Evolutionary conservation across 1,140 invertebrate species (phyloP), one percentile per base, ranked within the genome.

Genomic region (Aethina tumida): DNA sequence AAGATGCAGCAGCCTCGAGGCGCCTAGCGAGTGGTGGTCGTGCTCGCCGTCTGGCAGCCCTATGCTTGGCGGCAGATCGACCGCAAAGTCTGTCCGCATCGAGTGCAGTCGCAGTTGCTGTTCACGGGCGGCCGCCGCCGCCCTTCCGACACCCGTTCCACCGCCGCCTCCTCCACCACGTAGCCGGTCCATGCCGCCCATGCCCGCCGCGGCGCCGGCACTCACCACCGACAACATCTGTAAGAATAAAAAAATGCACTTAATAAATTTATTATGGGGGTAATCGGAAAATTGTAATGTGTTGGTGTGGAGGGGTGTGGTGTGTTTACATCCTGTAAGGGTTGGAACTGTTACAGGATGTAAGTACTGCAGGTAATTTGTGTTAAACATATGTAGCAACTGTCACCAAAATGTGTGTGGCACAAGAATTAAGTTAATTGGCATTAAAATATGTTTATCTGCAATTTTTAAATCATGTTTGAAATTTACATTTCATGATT

Each of bases 21-120:
- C 40, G 2, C 32, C 32, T 7, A 21, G 28, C 15, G 39, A 39
- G 19, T 34, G 33, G 66, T 65, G 50, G 75, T 77, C n/a, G 73
- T 73, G 18, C 56, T 81, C 79, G 31, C 78, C 78, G 59, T 81
- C 78, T 16, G 79, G 79, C 53, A 80, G 65, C 38, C 73, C 65
- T 47, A 81, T 72, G 46, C 71, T 70, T 38, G 77, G 77, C 37
- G 79, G 79, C 45, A 79, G 61, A 51, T 76, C 74, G 50, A 80
- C 63, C 42, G 71, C 68, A 42, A 75, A 64, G 57, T 79, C 75
- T 43, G 70, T 74, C 40, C 68, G 65, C 17, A 77, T 70, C 19
- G 74, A 71, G 46, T 68, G 68, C 43, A 71, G 60, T 28, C 72
- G 65, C 13, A 76, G 67, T 41, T 59, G 55, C 22, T 70, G 70